Percentiles rank a stretch among this genome's conserved stretches.
Evolutionary conservation across 1,140 invertebrate species (phyloP).

Genomic region (Triops cancriformis): DNA sequence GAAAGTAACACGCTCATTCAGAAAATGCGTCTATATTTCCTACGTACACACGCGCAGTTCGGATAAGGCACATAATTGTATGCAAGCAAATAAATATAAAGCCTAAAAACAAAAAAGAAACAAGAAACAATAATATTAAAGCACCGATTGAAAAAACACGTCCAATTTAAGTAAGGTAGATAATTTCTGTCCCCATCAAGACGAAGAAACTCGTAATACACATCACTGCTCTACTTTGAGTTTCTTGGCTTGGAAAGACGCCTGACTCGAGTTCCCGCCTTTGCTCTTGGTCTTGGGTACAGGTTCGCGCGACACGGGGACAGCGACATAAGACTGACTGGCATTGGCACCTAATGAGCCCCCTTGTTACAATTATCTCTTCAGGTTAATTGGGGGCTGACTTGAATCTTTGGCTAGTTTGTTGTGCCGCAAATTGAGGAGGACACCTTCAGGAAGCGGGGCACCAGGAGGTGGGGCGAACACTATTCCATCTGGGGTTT

Average conservation of each 20-base stretch:
- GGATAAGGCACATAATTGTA: background rate
- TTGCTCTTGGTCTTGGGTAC: background rate
- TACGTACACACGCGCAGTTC: background rate
- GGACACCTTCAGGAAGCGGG: background rate
- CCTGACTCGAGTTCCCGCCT: background rate
- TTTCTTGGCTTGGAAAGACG: slow-evolving; percentile 4
- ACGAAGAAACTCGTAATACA: background rate
- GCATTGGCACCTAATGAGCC: background rate
- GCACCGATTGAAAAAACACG: background rate
- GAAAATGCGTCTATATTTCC: background rate
- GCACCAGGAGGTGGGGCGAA: background rate
- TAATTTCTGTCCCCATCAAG: background rate
- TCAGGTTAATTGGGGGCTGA: background rate
- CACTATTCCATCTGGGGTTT: background rate
- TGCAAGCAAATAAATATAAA: background rate
- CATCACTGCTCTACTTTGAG: background rate
- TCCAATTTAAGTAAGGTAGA: background rate
- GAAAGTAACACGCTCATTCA: background rate
- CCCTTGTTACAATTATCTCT: background rate
- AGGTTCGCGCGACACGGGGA: background rate
- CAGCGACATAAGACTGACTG: background rate
- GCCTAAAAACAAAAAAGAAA: background rate
- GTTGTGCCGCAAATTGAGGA: background rate
- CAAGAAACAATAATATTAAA: background rate
- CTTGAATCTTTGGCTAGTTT: slow-evolving; percentile 6